Evolutionary conservation across 1,140 invertebrate species (phyloP), one percentile per base, ranked within the genome.

Genomic region (Panagrolaimus sp.): DNA sequence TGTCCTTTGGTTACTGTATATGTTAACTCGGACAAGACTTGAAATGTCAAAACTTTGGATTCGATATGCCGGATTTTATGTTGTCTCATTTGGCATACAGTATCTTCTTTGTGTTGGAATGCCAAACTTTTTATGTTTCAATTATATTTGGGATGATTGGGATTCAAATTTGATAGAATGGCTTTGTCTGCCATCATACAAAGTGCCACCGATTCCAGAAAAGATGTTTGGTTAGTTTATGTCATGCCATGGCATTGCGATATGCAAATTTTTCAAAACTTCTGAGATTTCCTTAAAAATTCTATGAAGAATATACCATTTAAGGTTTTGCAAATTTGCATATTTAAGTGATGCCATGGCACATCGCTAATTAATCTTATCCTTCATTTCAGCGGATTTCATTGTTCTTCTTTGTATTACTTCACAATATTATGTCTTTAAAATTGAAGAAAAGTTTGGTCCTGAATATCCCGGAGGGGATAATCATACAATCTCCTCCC

Each of bases 381-480:
- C 2, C 32, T 7, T 4, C 7, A 4, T 38, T 79, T 67, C 80
- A 89, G 89, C 88, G 81, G 94, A 98, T 84, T 94, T 93, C 78
- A 88, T 95, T 73, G 87, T 95, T 15, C 83, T 98, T 15, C 79
- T 97, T 48, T 89, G 96, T 80, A 88, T 91, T 9, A 90, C 90
- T 71, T 88, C 93, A 1, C 95, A 98, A 85, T 88, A 91, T 78
- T 84, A 90, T 43, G 92, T 95, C 10, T 98, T 97, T 84, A 85
- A 87, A 14, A 88, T 91, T 38, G 94, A 97, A 85, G 84, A 68
- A 9, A 55, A 85, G 58, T 84, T 85, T n/a, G 87, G 86, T 1
- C 85, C 87, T 2, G 85, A 87, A 5, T 91, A 90, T 79, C 87
- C 88, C 0, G 91, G 91, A 7, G 92, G 92, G 0, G 89, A 88